Evolutionary conservation across 2,888 invertebrate genomes (phyloP).

Genomic region (Brassicogethes aeneus): DNA sequence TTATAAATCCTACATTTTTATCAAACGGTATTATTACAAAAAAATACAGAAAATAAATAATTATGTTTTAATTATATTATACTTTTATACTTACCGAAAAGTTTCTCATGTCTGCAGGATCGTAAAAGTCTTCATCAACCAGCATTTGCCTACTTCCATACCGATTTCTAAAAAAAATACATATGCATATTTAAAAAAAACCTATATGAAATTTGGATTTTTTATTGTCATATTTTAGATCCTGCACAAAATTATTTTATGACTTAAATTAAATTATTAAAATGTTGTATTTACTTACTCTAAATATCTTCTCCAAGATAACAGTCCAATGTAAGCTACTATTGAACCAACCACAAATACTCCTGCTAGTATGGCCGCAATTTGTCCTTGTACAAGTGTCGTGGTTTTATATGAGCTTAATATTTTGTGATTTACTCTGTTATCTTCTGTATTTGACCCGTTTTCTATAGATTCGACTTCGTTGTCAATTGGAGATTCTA

Average conservation of each 20-base stretch:
- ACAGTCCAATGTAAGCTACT: conserved; percentile 36
- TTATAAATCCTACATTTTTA: too few relatives aligned
- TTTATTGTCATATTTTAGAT: too few relatives aligned
- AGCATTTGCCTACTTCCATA: conserved; percentile 41
- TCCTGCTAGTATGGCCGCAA: conserved; percentile 24
- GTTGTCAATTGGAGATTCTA: conserved; percentile 7
- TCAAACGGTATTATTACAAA: too few relatives aligned
- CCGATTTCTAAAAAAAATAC: conserved; percentile 31
- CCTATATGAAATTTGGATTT: too few relatives aligned
- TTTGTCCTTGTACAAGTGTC: conserved; percentile 16
- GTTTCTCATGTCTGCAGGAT: conserved; percentile 36
- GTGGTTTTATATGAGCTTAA: neutral
- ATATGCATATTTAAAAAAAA: neutral
- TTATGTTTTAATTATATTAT: too few relatives aligned
- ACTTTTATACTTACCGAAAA: conserved; percentile 39
- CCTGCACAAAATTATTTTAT: too few relatives aligned
- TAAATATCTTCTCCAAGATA: conserved; percentile 39
- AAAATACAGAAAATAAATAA: too few relatives aligned
- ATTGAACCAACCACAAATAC: conserved; percentile 34
- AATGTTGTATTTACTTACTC: conserved; percentile 37
- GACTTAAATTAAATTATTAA: too few relatives aligned
- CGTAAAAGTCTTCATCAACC: conserved; percentile 41
- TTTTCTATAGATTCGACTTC: conserved; percentile 15
- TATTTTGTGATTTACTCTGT: too few relatives aligned
- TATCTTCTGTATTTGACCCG: conserved; percentile 16